Evolutionary conservation across 2,113 vertebrate genomes (phyloP).

Genomic region (Garra rufa): DNA sequence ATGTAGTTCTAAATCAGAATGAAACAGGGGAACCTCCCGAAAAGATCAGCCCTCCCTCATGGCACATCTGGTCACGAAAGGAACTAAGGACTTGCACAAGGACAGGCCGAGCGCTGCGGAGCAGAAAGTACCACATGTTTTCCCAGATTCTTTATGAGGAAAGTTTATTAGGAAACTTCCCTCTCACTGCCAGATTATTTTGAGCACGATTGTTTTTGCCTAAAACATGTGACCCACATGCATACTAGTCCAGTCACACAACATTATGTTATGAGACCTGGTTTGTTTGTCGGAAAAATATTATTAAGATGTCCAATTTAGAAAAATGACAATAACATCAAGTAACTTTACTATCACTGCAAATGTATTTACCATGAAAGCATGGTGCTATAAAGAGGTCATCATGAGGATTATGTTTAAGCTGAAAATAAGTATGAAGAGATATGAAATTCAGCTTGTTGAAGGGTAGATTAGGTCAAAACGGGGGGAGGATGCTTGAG

Average conservation of each 20-base stretch:
- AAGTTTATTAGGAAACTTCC: constrained; percentile 53
- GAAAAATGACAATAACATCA: neutral
- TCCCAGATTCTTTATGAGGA: constrained; percentile 46
- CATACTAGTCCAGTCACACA: neutral
- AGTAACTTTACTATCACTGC: neutral
- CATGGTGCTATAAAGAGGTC: constrained; percentile 30
- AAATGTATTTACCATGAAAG: constrained; percentile 15
- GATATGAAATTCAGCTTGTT: constrained; percentile 20
- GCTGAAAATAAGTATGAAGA: constrained; percentile 20
- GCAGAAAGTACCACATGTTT: constrained; percentile 46
- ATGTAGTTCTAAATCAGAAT: neutral
- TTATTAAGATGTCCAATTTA: neutral
- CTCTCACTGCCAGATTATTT: constrained; percentile 45
- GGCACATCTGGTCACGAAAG: neutral
- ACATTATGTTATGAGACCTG: constrained; percentile 1
- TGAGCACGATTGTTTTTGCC: neutral
- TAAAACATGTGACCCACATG: constrained; percentile 21
- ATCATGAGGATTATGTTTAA: constrained; percentile 26
- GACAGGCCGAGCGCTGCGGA: neutral
- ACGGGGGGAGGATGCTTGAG: neutral
- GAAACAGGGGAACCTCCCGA: neutral
- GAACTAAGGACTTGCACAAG: neutral
- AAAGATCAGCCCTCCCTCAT: neutral
- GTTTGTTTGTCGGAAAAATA: constrained; percentile 30
- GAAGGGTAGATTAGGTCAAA: constrained; percentile 51